Conservation (phyloP, 2,113 vertebrate genomes). For the Trinectes maculatus region DNA sequence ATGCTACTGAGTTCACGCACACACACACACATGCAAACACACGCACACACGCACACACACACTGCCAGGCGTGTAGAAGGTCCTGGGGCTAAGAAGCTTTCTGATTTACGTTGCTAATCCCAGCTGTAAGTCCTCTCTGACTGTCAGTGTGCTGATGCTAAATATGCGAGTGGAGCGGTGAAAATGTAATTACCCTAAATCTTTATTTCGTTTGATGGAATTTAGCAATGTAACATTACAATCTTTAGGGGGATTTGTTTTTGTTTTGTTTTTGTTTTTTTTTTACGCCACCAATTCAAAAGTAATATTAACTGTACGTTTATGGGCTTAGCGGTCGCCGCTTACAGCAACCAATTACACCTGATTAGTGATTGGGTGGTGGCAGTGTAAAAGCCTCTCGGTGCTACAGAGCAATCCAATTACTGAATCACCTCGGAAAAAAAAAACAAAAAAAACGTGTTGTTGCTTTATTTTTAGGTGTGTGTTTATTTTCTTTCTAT, state of each 20-base stretch:
- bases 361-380: constrained; percentile 15
- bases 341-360: constrained; percentile 34
- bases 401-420: background rate
- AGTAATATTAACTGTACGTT: constrained; percentile 48
- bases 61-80: constrained; percentile 41
- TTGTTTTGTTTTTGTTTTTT: background rate
- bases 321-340: background rate
- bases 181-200: constrained; percentile 73
- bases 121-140: constrained; percentile 65
- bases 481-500: background rate
- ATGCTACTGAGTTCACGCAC: constrained; percentile 28
- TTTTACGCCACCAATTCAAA: constrained; percentile 18
- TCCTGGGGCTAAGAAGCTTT: constrained; percentile 73
- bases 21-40: constrained; percentile 8
- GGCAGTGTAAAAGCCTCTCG: background rate
- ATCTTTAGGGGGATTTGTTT: constrained; percentile 32
- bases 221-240: constrained; percentile 62
- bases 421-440: background rate
- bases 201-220: constrained; percentile 65
- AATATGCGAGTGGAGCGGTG: constrained; percentile 42
- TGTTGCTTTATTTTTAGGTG: background rate
- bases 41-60: constrained; percentile 11
- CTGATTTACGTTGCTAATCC: constrained; percentile 76
- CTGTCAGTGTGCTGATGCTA: constrained; percentile 50
- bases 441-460: too few species aligned